Evolutionary conservation across 2,113 vertebrate genomes (phyloP), one percentile per base, ranked within the genome.

Genomic region (Istiophorus platypterus): DNA sequence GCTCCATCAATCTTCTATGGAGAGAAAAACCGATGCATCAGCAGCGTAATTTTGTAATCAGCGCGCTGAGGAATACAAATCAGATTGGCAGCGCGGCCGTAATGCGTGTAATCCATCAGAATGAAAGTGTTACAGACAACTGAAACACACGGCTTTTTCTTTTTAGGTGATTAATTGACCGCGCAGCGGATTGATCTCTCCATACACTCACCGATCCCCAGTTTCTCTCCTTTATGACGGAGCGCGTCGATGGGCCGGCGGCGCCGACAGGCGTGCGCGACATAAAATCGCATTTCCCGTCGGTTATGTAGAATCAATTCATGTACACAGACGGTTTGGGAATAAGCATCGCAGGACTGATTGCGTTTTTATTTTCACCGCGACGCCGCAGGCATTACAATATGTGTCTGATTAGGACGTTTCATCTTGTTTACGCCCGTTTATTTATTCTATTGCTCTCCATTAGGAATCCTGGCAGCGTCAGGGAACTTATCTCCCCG

Each of bases 11-110:
- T 93, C 92, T 92, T 91, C 72, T 41, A 81, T 75, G 84, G 69
- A 77, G 89, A 91, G 91, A 93, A 91, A 91, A 93, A 92, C 76
- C 92, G 87, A 89, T 90, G 90, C 89, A 92, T 94, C 93, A 94
- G 93, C 93, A 93, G 90, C 89, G 91, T 91, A 93, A 93, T 94
- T 93, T 91, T 87, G 90, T 90, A 93, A 94, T 94, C 93, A 91
- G 91, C 88, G 72, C 87, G n/a, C 89, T 49, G 61, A 91, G 88
- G 92, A 93, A 93, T 93, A 93, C 92, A 91, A 94, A 94, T 93
- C 93, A 94, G 92, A 93, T 92, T 67, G 89, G 85, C 91, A 86
- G 85, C 85, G 18, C 49, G 66, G 62, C 90, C 69, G 78, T 92
- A 92, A 94, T 93, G 92, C 91, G 82, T 86, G 91, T 91, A 90